Conservation (phyloP, 2,888 invertebrate genomes). For the Limenitis camilla region DNA sequence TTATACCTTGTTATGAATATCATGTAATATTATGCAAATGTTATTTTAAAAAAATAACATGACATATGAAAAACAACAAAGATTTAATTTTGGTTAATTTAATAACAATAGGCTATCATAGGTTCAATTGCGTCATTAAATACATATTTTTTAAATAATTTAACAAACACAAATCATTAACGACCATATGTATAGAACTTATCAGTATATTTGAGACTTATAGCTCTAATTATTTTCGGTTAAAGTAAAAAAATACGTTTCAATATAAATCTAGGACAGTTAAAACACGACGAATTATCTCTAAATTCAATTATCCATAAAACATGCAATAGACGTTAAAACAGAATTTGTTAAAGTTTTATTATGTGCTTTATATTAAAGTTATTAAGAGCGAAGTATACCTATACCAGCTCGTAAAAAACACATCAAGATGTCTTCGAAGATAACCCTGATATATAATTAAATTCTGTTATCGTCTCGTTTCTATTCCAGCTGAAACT, state of each 20-base stretch:
- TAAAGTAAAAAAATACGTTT: no score
- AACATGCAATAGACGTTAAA: conserved; percentile 3
- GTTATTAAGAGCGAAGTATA: conserved; percentile 4
- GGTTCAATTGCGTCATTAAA: no score
- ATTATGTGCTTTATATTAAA: conserved; percentile 5
- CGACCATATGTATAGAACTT: no score
- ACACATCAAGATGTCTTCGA: conserved; percentile 16
- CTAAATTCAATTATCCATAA: conserved; percentile 7
- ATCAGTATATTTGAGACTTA: no score
- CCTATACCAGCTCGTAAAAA: conserved; percentile 10
- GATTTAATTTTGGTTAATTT: no score
- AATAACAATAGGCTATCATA: no score
- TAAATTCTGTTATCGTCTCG: conserved; percentile 19
- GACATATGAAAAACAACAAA: no score
- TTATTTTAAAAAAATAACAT: background rate
- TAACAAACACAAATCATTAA: no score
- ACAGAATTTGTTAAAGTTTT: background rate
- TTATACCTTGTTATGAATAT: conserved; percentile 54
- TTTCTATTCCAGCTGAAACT: conserved; percentile 17
- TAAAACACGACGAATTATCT: conserved; percentile 7
- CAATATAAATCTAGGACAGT: background rate
- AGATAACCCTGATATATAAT: conserved; percentile 21
- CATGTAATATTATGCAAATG: conserved; percentile 27
- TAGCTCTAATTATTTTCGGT: no score
- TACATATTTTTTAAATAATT: no score